Conservation (phyloP, 2,797 vertebrate genomes). For the Urophycis tenuis region DNA sequence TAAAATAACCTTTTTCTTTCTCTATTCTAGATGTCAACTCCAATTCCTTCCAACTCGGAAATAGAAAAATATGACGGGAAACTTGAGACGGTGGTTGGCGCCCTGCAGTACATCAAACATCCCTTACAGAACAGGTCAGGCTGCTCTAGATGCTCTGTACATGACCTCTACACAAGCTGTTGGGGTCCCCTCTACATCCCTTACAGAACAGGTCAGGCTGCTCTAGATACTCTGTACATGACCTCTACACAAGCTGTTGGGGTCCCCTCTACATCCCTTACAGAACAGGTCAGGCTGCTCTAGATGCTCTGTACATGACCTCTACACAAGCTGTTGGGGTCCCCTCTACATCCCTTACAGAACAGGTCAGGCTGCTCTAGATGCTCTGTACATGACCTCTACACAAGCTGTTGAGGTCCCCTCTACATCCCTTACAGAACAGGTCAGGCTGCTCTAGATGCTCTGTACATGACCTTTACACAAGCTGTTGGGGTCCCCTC, state of each 20-base stretch:
- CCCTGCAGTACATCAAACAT: constrained; percentile 90
- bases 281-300: constrained; percentile 87
- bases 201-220: constrained; percentile 92
- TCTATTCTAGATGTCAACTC: constrained; percentile 74
- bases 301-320: neutral
- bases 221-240: neutral
- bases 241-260: rapidly evolving
- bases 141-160: constrained; percentile 23
- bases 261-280: constrained; percentile 75
- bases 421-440: too few relatives aligned
- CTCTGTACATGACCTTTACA: too few relatives aligned
- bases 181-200: constrained; percentile 70
- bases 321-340: rapidly evolving
- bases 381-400: too few relatives aligned
- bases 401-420: rapidly evolving
- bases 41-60: constrained; percentile 75
- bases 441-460: too few relatives aligned
- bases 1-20: neutral
- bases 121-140: constrained; percentile 96
- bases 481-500: too few relatives aligned
- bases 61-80: constrained; percentile 75
- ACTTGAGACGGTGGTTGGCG: constrained; percentile 77
- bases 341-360: constrained; percentile 81
- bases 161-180: rapidly evolving
- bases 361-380: constrained; percentile 79